Conservation (phyloP, 1,140 invertebrate species). For the Himalopsyche phryganea region DNA sequence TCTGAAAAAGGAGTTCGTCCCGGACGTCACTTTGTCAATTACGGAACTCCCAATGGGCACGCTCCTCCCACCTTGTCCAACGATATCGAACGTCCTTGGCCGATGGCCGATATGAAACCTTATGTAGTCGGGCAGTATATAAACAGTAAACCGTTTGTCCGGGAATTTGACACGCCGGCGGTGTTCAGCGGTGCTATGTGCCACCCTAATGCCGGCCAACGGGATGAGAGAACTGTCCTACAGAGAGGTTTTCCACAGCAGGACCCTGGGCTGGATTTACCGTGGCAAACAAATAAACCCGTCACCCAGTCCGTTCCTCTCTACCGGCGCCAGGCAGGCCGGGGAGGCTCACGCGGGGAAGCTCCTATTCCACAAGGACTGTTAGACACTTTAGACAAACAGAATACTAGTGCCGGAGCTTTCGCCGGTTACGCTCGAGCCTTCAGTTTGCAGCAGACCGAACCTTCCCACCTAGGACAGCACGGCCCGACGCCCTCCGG, state of each 20-base stretch:
- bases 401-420: conserved; percentile 36
- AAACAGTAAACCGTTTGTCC: conserved; percentile 19
- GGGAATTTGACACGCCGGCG: conserved; percentile 26
- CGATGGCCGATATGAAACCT: conserved; percentile 16
- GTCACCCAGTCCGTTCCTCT: conserved; percentile 44
- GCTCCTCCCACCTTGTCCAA: conserved; percentile 7
- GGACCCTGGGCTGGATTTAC: conserved; percentile 20
- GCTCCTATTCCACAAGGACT: conserved; percentile 15
- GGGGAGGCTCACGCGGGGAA: conserved; percentile 10
- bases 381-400: conserved; percentile 34
- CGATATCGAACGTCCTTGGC: conserved; percentile 22
- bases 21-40: conserved; percentile 25
- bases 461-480: conserved; percentile 35
- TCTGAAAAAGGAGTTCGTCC: conserved; percentile 24
- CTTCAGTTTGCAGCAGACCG: conserved; percentile 32
- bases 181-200: conserved; percentile 26
- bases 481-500: conserved; percentile 23
- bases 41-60: conserved; percentile 27
- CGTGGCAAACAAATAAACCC: conserved; percentile 28
- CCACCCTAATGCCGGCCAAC: conserved; percentile 23
- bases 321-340: conserved; percentile 46
- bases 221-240: conserved; percentile 25
- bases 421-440: conserved; percentile 39
- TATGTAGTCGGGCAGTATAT: conserved; percentile 26
- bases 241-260: conserved; percentile 17